phyloP scores from a whole-genome alignment of 35 echinoderm and acorn worm genomes.

The Apostichopus japonicus region DNA sequence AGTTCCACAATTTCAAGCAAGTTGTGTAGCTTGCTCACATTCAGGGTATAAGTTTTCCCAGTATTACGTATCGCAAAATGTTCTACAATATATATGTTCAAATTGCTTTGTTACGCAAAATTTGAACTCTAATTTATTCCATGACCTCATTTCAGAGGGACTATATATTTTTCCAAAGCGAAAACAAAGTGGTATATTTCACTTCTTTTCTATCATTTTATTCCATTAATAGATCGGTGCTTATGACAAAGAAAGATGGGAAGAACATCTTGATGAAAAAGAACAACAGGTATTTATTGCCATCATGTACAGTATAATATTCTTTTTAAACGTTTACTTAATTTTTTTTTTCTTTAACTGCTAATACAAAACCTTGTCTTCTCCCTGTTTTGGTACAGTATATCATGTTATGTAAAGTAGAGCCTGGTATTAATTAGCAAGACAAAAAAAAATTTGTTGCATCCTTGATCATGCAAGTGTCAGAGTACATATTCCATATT shows the following conservation, averaged over 20 bases:
- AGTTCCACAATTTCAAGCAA: too few species aligned
- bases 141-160: not conserved
- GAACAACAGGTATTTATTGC: conserved; percentile 66
- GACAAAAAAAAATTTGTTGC: too few species aligned
- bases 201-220: not conserved
- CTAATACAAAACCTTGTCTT: not conserved
- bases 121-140: not conserved
- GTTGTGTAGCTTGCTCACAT: too few species aligned
- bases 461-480: too few species aligned
- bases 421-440: too few species aligned
- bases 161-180: not conserved
- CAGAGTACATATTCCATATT: too few species aligned
- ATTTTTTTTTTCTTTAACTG: not conserved
- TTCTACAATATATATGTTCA: too few species aligned
- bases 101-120: not conserved
- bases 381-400: not conserved
- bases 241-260: conserved; percentile 99
- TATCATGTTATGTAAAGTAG: too few species aligned
- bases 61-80: too few species aligned
- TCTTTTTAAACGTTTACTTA: too few species aligned
- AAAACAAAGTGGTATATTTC: not conserved
- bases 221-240: conserved; percentile 77
- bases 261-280: conserved; percentile 91
- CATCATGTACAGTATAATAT: too few species aligned
- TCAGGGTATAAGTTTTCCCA: too few species aligned